These are phyloP conservation scores for Zoanthus sociatus DNA, from an alignment of 92 coral and sea anemone species.

Conservation along the genomic window DNA sequence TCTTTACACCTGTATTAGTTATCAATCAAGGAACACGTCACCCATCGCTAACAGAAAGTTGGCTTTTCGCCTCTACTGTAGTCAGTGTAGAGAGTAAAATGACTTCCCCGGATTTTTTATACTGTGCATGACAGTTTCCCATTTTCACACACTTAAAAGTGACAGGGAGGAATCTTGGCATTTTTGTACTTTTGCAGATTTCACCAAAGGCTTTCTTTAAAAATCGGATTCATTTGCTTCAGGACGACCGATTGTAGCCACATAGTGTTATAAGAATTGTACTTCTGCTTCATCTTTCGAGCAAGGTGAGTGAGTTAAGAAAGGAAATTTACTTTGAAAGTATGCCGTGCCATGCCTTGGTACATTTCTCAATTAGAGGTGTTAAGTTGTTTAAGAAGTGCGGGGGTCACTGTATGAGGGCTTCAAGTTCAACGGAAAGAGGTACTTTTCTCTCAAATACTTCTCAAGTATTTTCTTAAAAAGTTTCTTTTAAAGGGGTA, in stretches of 20 bases:
- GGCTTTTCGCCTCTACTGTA: background rate
- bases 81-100: background rate
- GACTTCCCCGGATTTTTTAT: background rate
- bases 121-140: background rate
- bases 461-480: background rate
- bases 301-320: background rate
- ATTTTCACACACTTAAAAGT: too few species aligned
- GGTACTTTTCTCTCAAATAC: background rate
- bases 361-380: background rate
- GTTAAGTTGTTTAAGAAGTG: background rate
- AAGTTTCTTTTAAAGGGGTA: background rate
- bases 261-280: background rate
- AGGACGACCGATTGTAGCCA: background rate
- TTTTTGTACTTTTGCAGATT: conserved; percentile 9
- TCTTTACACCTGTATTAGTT: background rate
- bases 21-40: background rate
- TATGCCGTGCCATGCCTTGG: background rate
- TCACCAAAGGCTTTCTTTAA: background rate
- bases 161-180: background rate
- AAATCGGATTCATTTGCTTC: background rate
- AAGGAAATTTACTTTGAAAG: background rate
- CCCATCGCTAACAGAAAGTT: background rate
- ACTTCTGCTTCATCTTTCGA: background rate
- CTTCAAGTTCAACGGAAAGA: conserved; percentile 7
- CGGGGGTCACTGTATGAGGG: background rate